These are phyloP conservation scores for Drosophila histrio DNA, from an alignment of 2,888 invertebrate species.

Conservation along the genomic window DNA sequence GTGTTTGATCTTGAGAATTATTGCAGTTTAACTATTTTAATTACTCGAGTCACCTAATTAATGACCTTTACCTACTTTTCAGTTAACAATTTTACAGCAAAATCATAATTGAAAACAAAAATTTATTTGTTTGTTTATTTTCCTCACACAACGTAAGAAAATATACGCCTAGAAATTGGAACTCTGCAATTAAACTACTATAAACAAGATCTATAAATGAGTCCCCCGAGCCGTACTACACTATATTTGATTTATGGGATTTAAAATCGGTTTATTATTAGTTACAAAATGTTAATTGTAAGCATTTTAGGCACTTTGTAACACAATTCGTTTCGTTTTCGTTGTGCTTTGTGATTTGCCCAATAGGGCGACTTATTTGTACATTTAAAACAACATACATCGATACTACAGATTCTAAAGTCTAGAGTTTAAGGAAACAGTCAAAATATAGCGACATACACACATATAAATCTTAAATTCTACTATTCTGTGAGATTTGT, in stretches of 20 bases:
- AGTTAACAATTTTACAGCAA: neutral
- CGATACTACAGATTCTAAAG: neutral
- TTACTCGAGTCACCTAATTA: neutral
- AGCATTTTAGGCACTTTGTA: conserved; percentile 54
- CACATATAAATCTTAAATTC: conserved; percentile 7
- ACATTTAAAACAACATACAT: conserved; percentile 63
- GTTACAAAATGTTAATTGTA: conserved; percentile 67
- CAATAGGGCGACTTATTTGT: conserved; percentile 46
- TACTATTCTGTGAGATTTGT: conserved; percentile 17
- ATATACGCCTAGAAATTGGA: conserved; percentile 19
- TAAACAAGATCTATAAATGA: conserved; percentile 13
- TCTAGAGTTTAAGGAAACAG: conserved; percentile 41
- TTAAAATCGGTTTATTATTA: conserved; percentile 71
- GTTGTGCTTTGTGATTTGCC: conserved; percentile 32
- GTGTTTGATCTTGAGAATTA: neutral
- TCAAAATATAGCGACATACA: conserved; percentile 37
- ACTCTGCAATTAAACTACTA: neutral
- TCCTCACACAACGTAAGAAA: conserved; percentile 22
- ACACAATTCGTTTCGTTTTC: conserved; percentile 45
- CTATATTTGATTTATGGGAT: conserved; percentile 20
- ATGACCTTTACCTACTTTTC: neutral
- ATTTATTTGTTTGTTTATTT: conserved; percentile 25
- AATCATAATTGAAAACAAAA: neutral
- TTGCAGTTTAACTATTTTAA: neutral
- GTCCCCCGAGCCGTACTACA: neutral